Evolutionary conservation across 2,797 vertebrate species (phyloP), one percentile per base, ranked within the genome.

Genomic region (Sebastiscus albofasciatus): DNA sequence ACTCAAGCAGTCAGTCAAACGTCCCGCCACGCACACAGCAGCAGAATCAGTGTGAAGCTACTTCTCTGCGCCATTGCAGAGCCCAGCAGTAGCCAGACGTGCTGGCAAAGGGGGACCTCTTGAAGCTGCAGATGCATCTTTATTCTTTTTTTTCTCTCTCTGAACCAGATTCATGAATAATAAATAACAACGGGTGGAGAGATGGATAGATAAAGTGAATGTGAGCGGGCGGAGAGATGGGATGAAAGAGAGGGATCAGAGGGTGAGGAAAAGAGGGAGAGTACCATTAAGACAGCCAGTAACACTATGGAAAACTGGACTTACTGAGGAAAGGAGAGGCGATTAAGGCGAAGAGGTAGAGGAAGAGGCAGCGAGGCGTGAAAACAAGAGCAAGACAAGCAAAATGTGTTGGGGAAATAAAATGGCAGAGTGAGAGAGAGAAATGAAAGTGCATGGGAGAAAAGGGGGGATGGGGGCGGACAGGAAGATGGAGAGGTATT

Each of bases 111-210:
- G 22, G 54, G 54, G 29, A 81, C 59, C 75, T 88, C 77, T 85
- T 72, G 39, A 84, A 76, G 84, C 85, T 84, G 60, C 79, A 76
- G 80, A 87, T 84, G 85, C 75, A 81, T 87, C 82, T 83, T 81
- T 76, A 74, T 79, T 80, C 54, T 13, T 68, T 79, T 73, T 75
- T 65, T 39, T 39, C 5, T 22, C 72, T 65, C 80, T 76, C 55
- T 62, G 67, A 87, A 84, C 66, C 67, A 79, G 69, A 61, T 78
- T 88, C 87, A 92, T 93, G 87, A 91, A 94, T 93, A 88, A 93
- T 92, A 85, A 83, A 92, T 77, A 64, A 72, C 27, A 68, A 46
- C 2, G 31, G 65, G 75, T 36, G 60, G 69, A 77, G 79, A 77
- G 80, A 80, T 77, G 67, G 79, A 75, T 8, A 36, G 75, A 84